These are phyloP conservation scores for Brienomyrus longianalis DNA, from an alignment of 2,113 vertebrate genomes.

Conservation along the genomic window DNA sequence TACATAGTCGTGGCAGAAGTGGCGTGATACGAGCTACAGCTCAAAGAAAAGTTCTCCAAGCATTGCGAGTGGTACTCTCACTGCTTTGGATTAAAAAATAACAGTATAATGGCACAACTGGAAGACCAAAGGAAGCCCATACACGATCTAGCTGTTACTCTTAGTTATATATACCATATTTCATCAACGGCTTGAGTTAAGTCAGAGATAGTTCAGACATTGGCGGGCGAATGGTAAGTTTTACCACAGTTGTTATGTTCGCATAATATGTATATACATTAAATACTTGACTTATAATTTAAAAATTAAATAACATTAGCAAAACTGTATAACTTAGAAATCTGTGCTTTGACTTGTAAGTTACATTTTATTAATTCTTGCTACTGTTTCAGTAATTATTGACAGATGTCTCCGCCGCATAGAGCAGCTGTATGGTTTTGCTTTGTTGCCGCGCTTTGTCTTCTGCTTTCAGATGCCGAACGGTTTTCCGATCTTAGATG, in stretches of 20 bases:
- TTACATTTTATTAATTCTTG: not conserved
- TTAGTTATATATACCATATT: not conserved
- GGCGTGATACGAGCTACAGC: not conserved
- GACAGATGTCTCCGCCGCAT: not conserved
- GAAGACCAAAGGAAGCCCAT: not conserved
- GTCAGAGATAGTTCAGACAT: not conserved
- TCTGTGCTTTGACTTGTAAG: not conserved
- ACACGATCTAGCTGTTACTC: not conserved
- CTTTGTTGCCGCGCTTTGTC: not conserved
- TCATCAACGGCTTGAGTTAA: not conserved
- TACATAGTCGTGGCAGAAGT: not conserved
- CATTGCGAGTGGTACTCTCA: not conserved
- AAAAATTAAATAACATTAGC: not conserved
- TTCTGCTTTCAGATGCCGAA: not conserved
- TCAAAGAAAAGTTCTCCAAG: not conserved
- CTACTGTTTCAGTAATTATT: not conserved
- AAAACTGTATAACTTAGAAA: not conserved
- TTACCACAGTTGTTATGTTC: not conserved
- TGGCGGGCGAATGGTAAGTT: not conserved
- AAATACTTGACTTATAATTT: not conserved
- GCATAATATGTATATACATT: not conserved
- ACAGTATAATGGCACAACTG: not conserved
- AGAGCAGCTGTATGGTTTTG: not conserved
- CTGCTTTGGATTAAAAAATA: not conserved
- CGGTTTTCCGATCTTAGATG: not conserved